phyloP scores from a whole-genome alignment of 2,888 invertebrate species.

The Limnephilus lunatus region DNA sequence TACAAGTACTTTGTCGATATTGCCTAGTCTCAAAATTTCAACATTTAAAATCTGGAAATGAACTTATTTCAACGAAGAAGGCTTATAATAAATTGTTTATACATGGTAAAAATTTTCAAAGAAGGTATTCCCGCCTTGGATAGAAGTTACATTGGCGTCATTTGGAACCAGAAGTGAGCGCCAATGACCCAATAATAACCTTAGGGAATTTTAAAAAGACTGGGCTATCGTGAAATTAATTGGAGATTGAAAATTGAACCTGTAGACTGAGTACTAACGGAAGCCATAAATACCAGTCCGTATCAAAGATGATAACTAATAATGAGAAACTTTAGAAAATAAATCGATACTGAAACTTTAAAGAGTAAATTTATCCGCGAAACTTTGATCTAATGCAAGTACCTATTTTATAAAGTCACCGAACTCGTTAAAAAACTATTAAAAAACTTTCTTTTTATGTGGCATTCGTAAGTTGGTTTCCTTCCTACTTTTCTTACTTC shows the following conservation, averaged over 20 bases:
- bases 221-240: too few relatives aligned
- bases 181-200: not conserved
- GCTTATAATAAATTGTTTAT: not conserved
- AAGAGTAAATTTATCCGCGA: not conserved
- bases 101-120: not conserved
- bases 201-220: not conserved
- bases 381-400: not conserved
- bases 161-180: not conserved
- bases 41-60: not conserved
- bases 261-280: not conserved
- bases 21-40: too few relatives aligned
- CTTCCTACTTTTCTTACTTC: not conserved
- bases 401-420: too few relatives aligned
- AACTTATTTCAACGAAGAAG: not conserved
- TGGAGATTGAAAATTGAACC: not conserved
- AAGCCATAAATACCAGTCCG: not conserved
- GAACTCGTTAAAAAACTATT: too few relatives aligned
- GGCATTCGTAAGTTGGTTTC: not conserved
- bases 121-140: not conserved
- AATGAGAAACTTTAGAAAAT: not conserved
- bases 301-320: not conserved
- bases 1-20: too few relatives aligned
- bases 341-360: not conserved
- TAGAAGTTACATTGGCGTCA: not conserved
- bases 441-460: not conserved